Evolutionary conservation across 2,113 vertebrate genomes (phyloP), one percentile per base, ranked within the genome.

Genomic region (Neomonachus schauinslandi): DNA sequence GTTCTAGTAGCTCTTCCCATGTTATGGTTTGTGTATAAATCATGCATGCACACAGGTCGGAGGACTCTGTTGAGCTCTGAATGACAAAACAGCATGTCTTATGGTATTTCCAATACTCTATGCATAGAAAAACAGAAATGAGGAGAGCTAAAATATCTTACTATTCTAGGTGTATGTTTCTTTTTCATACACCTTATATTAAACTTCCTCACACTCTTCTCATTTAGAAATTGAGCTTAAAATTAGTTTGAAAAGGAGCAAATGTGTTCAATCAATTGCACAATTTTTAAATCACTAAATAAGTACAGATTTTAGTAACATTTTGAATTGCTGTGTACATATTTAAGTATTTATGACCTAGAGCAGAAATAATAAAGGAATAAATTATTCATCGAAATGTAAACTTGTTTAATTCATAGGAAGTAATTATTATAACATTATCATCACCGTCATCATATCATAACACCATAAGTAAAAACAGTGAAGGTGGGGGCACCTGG

Each of bases 391-490:
- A 81, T 72, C 7, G 28, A 95, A 92, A 89, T 76, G 16, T 80
- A 72, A 83, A 65, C 15, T 42, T 81, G 10, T 65, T 79, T 89
- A 86, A 82, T 53, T 82, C 26, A 1, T 18, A 81, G 33, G 2
- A 94, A 91, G 81, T 74, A 79, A 84, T 91, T 84, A 79, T 55
- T 81, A 7, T 51, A 69, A 46, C n/a, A 69, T 69, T 12, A 92
- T 85, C 33, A 26, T 67, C 55, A 72, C 2, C 72, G 31, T 57
- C 28, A 39, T 84, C 69, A 69, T 81, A 82, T 53, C 19, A 76
- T 36, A 31, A 89, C 4, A 63, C 12, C 74, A 72, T 83, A 88
- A 84, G 94, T 81, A 59, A 96, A 95, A 86, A 57, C 14, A 72
- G 36, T 11, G 36, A 74, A 79, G 42, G 15, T 21, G 18, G 8